Evolutionary conservation across 2,888 invertebrate species (phyloP).

Genomic region (Oscheius sp.): DNA sequence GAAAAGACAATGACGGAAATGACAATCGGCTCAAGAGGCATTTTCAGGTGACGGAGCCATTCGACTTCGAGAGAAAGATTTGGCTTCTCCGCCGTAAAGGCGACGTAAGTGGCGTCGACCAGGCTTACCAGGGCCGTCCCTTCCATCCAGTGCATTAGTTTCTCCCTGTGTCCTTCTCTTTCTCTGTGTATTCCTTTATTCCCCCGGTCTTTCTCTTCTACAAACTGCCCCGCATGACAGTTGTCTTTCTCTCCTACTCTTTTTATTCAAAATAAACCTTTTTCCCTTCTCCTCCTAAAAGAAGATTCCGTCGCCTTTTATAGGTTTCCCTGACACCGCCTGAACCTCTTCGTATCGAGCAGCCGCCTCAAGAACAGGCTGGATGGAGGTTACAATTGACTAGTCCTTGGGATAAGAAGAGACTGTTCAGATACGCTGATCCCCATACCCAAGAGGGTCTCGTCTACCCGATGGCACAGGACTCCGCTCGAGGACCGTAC

Average conservation of each 20-base stretch:
- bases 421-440: slow-evolving; percentile 19
- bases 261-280: neutral
- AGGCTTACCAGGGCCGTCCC: slow-evolving; percentile 8
- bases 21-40: neutral
- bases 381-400: too few relatives aligned
- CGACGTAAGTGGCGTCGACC: slow-evolving; percentile 35
- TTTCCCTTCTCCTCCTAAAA: neutral
- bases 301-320: neutral
- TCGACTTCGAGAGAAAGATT: slow-evolving; percentile 24
- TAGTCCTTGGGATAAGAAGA: too few relatives aligned
- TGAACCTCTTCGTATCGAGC: too few relatives aligned
- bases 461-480: neutral
- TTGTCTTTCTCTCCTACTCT: slow-evolving; percentile 19
- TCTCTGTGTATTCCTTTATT: neutral
- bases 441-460: slow-evolving; percentile 10
- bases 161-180: neutral
- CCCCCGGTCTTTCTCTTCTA: slow-evolving; percentile 21
- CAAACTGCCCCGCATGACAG: slow-evolving; percentile 14
- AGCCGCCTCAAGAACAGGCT: too few relatives aligned
- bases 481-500: neutral
- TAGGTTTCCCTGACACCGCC: too few relatives aligned
- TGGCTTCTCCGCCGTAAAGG: slow-evolving; percentile 36
- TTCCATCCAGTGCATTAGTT: slow-evolving; percentile 20
- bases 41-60: slow-evolving; percentile 31
- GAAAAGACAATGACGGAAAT: neutral